phyloP scores from a whole-genome alignment of 53 echinoderm and acorn worm genomes.

The Apostichopus leukothele region DNA sequence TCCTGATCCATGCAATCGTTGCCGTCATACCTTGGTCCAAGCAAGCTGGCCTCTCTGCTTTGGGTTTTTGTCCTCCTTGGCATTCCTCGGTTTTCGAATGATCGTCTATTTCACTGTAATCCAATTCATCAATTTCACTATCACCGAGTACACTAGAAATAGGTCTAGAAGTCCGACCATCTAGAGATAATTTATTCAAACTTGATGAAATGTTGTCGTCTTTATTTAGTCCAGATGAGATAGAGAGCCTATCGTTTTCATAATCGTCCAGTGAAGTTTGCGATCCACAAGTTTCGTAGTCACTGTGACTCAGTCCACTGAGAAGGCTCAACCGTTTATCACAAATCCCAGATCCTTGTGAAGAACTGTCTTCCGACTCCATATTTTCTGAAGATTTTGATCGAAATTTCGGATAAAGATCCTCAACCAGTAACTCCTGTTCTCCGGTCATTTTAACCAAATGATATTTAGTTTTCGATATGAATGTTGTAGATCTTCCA shows the following conservation, averaged over 20 bases:
- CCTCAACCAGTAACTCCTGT: slow-evolving; percentile 13
- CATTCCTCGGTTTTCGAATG: neutral
- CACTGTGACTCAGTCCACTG: slow-evolving; percentile 39
- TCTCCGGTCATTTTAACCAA: slow-evolving; percentile 43
- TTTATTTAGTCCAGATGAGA: slow-evolving; percentile 1
- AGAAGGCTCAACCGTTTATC: slow-evolving; percentile 28
- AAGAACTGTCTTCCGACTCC: slow-evolving; percentile 34
- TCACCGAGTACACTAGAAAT: slow-evolving; percentile 34
- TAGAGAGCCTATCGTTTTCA: slow-evolving; percentile 26
- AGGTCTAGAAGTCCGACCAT: slow-evolving; percentile 39
- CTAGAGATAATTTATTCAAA: slow-evolving; percentile 23
- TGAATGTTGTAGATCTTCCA: slow-evolving; percentile 12
- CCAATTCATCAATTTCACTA: slow-evolving; percentile 25
- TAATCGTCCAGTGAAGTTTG: slow-evolving; percentile 41
- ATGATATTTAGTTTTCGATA: slow-evolving; percentile 36
- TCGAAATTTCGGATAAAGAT: slow-evolving; percentile 42
- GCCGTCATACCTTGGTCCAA: slow-evolving; percentile 45
- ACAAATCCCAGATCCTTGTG: slow-evolving; percentile 31
- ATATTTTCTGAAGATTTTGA: slow-evolving; percentile 15
- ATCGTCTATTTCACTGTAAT: neutral
- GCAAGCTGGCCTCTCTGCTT: slow-evolving; percentile 36
- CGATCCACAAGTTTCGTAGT: slow-evolving; percentile 48
- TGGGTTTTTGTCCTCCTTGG: neutral
- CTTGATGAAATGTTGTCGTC: neutral
- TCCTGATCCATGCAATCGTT: slow-evolving; percentile 21